phyloP scores from a whole-genome alignment of 1,140 invertebrate genomes.

The Drosophila parabipectinata region DNA sequence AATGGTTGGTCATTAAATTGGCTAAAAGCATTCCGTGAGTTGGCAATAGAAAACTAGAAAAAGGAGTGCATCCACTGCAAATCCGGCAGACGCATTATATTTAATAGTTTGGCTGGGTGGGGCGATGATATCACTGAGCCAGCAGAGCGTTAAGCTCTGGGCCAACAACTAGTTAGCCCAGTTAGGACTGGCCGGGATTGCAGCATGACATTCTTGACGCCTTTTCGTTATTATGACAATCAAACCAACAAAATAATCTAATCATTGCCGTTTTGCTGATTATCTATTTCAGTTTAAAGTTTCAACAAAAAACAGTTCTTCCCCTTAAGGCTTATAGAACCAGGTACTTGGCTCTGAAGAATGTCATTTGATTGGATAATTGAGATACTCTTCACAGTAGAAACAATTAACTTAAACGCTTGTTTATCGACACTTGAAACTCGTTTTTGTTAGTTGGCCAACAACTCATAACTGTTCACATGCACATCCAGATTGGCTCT shows the following conservation, averaged over 20 bases:
- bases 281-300: not conserved
- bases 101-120: slow-evolving; percentile 51
- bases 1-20: slow-evolving; percentile 61
- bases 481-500: slow-evolving; percentile 4
- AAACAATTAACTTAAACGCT: slow-evolving; percentile 16
- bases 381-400: slow-evolving; percentile 3
- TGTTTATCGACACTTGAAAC: slow-evolving; percentile 19
- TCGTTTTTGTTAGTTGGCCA: slow-evolving; percentile 1
- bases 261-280: not conserved
- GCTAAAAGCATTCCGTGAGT: slow-evolving; percentile 38
- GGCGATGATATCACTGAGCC: slow-evolving; percentile 34
- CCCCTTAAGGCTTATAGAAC: not conserved
- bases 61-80: slow-evolving; percentile 17
- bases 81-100: slow-evolving; percentile 63
- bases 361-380: slow-evolving; percentile 23
- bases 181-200: slow-evolving; percentile 41
- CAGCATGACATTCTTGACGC: slow-evolving; percentile 5
- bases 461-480: slow-evolving; percentile 16
- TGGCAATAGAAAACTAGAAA: slow-evolving; percentile 28
- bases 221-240: not conserved
- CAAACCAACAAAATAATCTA: not conserved
- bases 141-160: not conserved
- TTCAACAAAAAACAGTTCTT: not conserved
- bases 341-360: slow-evolving; percentile 6
- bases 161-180: slow-evolving; percentile 21